Conservation (phyloP, 2,113 vertebrate genomes). For the Oncorhynchus kisutch region DNA sequence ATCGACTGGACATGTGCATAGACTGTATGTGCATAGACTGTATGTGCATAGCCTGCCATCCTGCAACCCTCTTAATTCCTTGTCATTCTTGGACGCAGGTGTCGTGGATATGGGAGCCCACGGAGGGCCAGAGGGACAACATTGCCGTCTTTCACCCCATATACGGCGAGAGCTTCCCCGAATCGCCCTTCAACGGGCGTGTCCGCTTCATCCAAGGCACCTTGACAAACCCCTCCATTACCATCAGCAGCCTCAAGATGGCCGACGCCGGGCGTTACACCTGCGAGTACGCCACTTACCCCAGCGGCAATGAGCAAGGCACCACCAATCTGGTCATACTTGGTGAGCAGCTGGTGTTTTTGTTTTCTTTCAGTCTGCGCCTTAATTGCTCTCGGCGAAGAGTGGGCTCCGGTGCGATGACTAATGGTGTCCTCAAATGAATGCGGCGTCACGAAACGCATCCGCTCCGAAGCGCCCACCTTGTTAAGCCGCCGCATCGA, state of each 20-base stretch:
- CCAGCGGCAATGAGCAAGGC: conserved; percentile 78
- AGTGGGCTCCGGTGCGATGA: conserved; percentile 50
- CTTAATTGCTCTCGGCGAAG: conserved; percentile 39
- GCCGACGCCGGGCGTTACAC: conserved; percentile 79
- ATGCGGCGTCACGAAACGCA: conserved; percentile 46
- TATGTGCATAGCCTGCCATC: background rate
- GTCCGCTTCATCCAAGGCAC: conserved; percentile 63
- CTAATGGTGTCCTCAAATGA: conserved; percentile 26
- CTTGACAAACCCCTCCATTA: conserved; percentile 76
- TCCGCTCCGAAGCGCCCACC: conserved; percentile 1
- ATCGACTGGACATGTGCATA: too few species aligned
- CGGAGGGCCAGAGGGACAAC: conserved; percentile 62
- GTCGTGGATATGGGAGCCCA: conserved; percentile 78
- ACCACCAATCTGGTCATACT: conserved; percentile 74
- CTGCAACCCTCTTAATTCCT: too few species aligned
- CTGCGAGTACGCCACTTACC: conserved; percentile 85
- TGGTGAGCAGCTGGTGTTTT: conserved; percentile 55
- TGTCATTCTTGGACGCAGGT: conserved; percentile 15
- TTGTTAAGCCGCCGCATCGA: background rate
- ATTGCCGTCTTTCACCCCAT: conserved; percentile 78
- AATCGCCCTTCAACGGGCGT: conserved; percentile 52
- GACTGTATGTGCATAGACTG: background rate
- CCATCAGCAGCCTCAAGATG: conserved; percentile 67
- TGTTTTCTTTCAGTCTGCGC: conserved; percentile 1
- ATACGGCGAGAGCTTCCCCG: conserved; percentile 76